A percentile compares a stretch with the other conserved stretches of the same genome.
Evolutionary conservation across 2,888 invertebrate genomes (phyloP).

Genomic region (Merodon equestris): DNA sequence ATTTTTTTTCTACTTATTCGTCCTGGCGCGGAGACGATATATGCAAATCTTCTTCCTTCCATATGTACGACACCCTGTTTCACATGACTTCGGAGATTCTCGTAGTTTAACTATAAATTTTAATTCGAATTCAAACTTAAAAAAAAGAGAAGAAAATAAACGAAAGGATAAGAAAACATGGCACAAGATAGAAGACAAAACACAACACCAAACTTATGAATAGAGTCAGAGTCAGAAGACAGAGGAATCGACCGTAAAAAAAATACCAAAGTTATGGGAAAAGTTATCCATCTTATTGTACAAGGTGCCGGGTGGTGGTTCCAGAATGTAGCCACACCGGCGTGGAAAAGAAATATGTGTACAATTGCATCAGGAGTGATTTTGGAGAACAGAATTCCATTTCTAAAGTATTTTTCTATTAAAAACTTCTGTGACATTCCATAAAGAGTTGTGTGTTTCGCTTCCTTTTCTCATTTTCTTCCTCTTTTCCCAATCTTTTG

Average conservation of each 20-base stretch:
- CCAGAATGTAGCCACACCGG: background rate
- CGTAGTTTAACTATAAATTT: slow-evolving; percentile 57
- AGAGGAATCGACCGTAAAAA: background rate
- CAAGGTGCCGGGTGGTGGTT: too few species aligned
- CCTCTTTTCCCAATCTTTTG: too few species aligned
- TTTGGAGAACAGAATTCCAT: slow-evolving; percentile 33
- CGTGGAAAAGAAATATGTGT: slow-evolving; percentile 11
- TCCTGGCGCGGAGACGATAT: slow-evolving; percentile 3
- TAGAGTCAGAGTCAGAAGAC: slow-evolving; percentile 10
- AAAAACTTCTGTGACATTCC: slow-evolving; percentile 48
- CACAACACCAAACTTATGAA: too few species aligned
- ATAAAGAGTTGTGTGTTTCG: background rate
- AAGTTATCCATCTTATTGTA: too few species aligned
- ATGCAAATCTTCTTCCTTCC: slow-evolving; percentile 25
- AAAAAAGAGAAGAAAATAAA: too few species aligned
- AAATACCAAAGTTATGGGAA: too few species aligned
- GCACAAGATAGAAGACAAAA: too few species aligned
- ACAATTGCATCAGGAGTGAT: slow-evolving; percentile 36
- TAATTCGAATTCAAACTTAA: slow-evolving; percentile 38
- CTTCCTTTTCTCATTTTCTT: too few species aligned
- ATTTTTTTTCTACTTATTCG: background rate
- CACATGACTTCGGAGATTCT: slow-evolving; percentile 22
- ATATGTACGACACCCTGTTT: slow-evolving; percentile 6
- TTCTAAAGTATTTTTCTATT: slow-evolving; percentile 48
- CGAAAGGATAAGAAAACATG: too few species aligned